Evolutionary conservation across 2,113 vertebrate species (phyloP), one percentile per base, ranked within the genome.

Genomic region (Laticauda colubrina): DNA sequence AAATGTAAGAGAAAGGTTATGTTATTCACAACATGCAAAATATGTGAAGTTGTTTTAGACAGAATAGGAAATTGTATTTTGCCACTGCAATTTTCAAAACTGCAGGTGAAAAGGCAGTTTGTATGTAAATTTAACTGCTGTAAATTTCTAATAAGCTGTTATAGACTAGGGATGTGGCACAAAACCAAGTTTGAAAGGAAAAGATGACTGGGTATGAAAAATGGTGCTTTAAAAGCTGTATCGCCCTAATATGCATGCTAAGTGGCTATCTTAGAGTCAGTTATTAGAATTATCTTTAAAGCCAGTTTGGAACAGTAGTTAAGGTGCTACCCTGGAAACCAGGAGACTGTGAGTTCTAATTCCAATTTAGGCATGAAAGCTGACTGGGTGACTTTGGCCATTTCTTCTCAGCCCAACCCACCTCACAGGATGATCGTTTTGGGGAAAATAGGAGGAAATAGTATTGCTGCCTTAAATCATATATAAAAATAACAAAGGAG

Each of bases 51-150:
- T 55, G 56, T 0, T 93, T 34, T 7, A 91, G 29, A 51, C 9
- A 29, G 34, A 90, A 2, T 93, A 43, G 3, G 51, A 29, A 93
- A 92, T 48, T 48, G 94, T 45, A 56, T 7, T 90, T 54, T 54
- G 92, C 29, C 69, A 75, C 3, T 18, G 5, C 12, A 0, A 88
- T 4, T 91, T 87, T 90, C 90, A 24, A 59, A 26, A 91, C 3
- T n/a, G 34, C 24, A 93, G 90, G 12, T 43, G 89, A 94, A 89
- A 91, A 85, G 56, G 48, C 4, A 92, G 29, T 12, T 61, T 93
- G 56, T 48, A 39, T 89, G 92, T 87, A 45, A 93, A 91, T 1
- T 18, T 57, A 0, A 95, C 23, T 9, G 90, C n/a, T 69, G 21
- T 59, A 59, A 59, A 64, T 86, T 57, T 94, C 91, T 88, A 43